phyloP scores from a whole-genome alignment of 2,113 vertebrate genomes.

The Sander lucioperca region DNA sequence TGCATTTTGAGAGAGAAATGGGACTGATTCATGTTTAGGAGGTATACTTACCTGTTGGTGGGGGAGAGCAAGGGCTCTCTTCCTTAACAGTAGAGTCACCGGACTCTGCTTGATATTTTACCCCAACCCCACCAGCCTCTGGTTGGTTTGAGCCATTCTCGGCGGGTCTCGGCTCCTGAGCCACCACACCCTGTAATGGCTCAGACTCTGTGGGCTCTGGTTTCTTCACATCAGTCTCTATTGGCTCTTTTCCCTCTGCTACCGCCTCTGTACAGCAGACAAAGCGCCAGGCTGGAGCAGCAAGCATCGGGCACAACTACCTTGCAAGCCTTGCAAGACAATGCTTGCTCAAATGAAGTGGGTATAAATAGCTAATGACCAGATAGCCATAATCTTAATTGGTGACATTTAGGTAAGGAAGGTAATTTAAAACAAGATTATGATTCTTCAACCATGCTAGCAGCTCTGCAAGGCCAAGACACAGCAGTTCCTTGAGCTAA shows the following conservation, averaged over 20 bases:
- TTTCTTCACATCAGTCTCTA: constrained; percentile 79
- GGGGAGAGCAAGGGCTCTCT: constrained; percentile 64
- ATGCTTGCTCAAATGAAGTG: constrained; percentile 60
- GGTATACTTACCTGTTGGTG: constrained; percentile 79
- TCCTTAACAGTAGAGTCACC: constrained; percentile 65
- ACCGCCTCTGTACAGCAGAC: constrained; percentile 84
- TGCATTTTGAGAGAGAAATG: constrained; percentile 63
- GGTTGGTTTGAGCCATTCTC: constrained; percentile 66
- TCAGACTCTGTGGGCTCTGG: constrained; percentile 69
- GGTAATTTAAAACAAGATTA: not conserved
- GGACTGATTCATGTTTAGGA: constrained; percentile 49
- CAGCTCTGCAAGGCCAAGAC: not conserved
- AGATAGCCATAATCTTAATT: constrained; percentile 37
- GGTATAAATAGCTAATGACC: constrained; percentile 69
- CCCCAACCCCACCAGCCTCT: constrained; percentile 57
- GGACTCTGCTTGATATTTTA: constrained; percentile 68
- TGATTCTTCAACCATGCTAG: not conserved
- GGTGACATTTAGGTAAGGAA: not conserved
- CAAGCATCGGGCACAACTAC: constrained; percentile 72
- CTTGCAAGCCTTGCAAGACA: constrained; percentile 61
- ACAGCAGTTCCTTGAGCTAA: not conserved
- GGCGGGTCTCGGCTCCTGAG: constrained; percentile 57
- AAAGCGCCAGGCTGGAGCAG: constrained; percentile 83
- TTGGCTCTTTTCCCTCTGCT: constrained; percentile 74
- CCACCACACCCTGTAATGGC: constrained; percentile 67